phyloP scores from a whole-genome alignment of 2,888 invertebrate genomes.

The Fragum fragum region DNA sequence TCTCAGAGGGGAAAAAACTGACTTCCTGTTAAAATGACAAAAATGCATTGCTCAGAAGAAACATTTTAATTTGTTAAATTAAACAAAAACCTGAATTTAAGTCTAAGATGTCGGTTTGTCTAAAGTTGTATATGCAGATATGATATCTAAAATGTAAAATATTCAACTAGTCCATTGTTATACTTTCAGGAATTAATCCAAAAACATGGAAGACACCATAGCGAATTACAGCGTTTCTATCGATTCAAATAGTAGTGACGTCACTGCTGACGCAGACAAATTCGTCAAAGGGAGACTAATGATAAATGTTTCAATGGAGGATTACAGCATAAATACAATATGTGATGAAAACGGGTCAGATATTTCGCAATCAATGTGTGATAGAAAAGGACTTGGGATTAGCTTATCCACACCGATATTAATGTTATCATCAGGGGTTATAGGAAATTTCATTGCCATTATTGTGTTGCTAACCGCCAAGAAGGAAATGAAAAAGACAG shows the following conservation, averaged over 20 bases:
- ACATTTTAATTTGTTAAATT: no score
- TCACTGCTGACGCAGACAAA: slow-evolving; percentile 1
- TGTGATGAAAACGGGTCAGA: slow-evolving; percentile 50
- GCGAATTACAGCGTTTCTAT: slow-evolving; percentile 9
- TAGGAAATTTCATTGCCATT: slow-evolving; percentile 86
- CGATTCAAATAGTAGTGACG: slow-evolving; percentile 4
- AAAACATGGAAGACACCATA: slow-evolving; percentile 10
- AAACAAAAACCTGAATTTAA: no score
- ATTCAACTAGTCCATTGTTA: not conserved
- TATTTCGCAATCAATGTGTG: slow-evolving; percentile 54
- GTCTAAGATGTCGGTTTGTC: no score
- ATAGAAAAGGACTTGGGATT: slow-evolving; percentile 71
- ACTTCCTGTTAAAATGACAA: no score
- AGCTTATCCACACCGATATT: slow-evolving; percentile 78
- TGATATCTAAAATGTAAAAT: no score
- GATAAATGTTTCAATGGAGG: slow-evolving; percentile 38
- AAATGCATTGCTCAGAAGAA: no score
- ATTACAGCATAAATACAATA: slow-evolving; percentile 57
- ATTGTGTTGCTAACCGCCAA: slow-evolving; percentile 82
- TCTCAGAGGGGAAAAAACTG: no score
- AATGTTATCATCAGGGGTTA: slow-evolving; percentile 78
- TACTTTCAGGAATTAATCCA: not conserved
- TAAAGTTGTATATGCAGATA: no score
- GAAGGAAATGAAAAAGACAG: slow-evolving; percentile 81
- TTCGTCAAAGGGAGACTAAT: not conserved